phyloP scores from a whole-genome alignment of 2,888 invertebrate genomes.

The Watsonalla cultraria region DNA sequence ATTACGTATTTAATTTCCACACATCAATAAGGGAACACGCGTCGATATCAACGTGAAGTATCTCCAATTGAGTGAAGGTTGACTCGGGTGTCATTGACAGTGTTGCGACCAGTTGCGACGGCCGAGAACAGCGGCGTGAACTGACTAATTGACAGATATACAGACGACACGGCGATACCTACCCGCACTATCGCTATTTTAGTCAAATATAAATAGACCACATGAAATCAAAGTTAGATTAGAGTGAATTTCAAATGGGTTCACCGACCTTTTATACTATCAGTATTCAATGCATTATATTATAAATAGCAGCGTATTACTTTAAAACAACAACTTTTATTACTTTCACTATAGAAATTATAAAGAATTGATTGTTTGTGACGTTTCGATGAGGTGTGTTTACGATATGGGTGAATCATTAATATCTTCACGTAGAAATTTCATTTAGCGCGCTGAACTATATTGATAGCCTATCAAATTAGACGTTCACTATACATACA shows the following conservation, averaged over 20 bases:
- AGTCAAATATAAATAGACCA: slow-evolving; percentile 8
- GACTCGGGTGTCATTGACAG: background rate
- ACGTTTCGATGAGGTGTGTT: too few relatives aligned
- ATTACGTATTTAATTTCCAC: background rate
- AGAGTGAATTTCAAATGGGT: background rate
- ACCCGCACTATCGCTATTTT: slow-evolving; percentile 20
- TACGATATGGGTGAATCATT: too few relatives aligned
- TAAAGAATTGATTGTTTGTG: too few relatives aligned
- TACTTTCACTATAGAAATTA: too few relatives aligned
- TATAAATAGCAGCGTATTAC: too few relatives aligned
- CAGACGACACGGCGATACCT: slow-evolving; percentile 17
- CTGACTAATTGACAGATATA: slow-evolving; percentile 43
- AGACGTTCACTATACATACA: too few relatives aligned
- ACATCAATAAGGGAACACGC: background rate
- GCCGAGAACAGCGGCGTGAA: slow-evolving; percentile 21
- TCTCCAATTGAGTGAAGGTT: slow-evolving; percentile 2
- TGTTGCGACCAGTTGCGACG: slow-evolving; percentile 16
- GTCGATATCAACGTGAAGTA: slow-evolving; percentile 1
- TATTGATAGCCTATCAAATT: too few relatives aligned
- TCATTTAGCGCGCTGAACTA: too few relatives aligned
- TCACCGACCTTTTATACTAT: background rate
- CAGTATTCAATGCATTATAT: too few relatives aligned
- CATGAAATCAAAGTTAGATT: background rate
- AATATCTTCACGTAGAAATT: too few relatives aligned
- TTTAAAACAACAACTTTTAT: too few relatives aligned